A percentile compares a stretch with the other conserved stretches of the same genome.
Evolutionary conservation across 2,888 invertebrate species (phyloP).

Genomic region (Anarsia innoxiella): DNA sequence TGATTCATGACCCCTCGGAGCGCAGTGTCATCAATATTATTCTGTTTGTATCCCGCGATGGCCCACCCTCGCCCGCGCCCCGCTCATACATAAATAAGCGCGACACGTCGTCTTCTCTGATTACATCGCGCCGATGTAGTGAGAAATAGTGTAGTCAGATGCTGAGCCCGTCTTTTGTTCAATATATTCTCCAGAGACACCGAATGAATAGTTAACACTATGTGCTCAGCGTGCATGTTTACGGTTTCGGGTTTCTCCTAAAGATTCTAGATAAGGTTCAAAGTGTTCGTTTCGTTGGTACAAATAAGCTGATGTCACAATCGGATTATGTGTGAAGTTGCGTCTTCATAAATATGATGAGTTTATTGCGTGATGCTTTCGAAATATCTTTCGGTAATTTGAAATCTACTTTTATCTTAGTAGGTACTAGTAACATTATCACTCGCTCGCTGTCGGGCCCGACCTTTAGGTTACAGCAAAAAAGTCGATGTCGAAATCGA

Average conservation of each 20-base stretch:
- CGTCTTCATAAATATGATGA: too few relatives aligned
- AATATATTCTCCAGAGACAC: conserved; percentile 64
- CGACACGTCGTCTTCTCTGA: conserved; percentile 76
- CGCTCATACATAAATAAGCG: conserved; percentile 74
- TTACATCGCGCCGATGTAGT: conserved; percentile 75
- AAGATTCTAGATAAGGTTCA: conserved; percentile 65
- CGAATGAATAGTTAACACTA: conserved; percentile 69
- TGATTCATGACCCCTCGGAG: conserved; percentile 75
- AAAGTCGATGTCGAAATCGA: too few relatives aligned
- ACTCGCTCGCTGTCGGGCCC: too few relatives aligned
- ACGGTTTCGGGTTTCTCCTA: conserved; percentile 72
- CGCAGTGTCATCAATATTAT: conserved; percentile 76
- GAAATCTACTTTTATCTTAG: too few relatives aligned
- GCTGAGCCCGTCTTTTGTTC: conserved; percentile 71
- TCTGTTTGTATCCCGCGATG: conserved; percentile 73
- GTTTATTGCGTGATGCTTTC: too few relatives aligned
- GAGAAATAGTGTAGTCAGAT: conserved; percentile 73
- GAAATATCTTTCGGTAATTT: too few relatives aligned
- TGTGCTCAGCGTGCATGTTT: conserved; percentile 65
- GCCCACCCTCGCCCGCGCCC: conserved; percentile 71
- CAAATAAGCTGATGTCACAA: conserved; percentile 69
- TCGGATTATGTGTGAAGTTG: conserved; percentile 52
- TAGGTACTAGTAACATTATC: too few relatives aligned
- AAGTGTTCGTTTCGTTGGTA: conserved; percentile 68
- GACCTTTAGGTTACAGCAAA: too few relatives aligned